Conservation (phyloP, 2,797 vertebrate species). For the Peromyscus aztecus region DNA sequence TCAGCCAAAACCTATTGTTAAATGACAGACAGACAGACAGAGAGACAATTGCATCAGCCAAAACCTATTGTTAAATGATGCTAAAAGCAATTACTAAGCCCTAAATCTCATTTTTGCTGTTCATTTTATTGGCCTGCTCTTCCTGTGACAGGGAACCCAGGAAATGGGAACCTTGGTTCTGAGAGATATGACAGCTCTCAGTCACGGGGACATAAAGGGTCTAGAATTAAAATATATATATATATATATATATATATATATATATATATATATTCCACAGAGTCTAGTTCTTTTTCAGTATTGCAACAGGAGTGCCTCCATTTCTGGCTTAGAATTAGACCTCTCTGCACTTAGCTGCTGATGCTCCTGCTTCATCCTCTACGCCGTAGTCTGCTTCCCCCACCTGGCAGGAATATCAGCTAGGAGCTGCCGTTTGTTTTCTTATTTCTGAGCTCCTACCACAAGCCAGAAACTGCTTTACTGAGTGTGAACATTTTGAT, state of each 20-base stretch:
- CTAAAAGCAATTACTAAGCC: background rate
- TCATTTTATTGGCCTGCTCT: background rate
- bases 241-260: too few relatives aligned
- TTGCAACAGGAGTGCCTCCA: rapidly evolving
- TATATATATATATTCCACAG: background rate
- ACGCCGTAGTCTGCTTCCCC: background rate
- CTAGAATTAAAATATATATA: background rate
- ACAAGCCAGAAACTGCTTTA: background rate
- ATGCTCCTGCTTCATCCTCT: background rate
- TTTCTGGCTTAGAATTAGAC: slow-evolving; percentile 21
- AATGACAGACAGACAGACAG: too few relatives aligned
- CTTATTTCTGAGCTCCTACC: background rate
- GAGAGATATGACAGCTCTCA: background rate
- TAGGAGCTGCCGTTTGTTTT: background rate
- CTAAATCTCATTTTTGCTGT: background rate
- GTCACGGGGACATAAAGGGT: background rate
- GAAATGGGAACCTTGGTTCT: background rate
- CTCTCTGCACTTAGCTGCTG: background rate
- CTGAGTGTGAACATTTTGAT: background rate
- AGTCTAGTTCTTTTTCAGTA: background rate
- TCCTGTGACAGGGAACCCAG: background rate
- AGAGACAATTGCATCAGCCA: background rate
- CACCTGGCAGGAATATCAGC: background rate
- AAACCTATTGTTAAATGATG: background rate
- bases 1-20: too few relatives aligned